Percentiles rank a stretch among this genome's conserved stretches.
phyloP scores from a whole-genome alignment of 2,888 invertebrate species.

The Tyria jacobaeae region DNA sequence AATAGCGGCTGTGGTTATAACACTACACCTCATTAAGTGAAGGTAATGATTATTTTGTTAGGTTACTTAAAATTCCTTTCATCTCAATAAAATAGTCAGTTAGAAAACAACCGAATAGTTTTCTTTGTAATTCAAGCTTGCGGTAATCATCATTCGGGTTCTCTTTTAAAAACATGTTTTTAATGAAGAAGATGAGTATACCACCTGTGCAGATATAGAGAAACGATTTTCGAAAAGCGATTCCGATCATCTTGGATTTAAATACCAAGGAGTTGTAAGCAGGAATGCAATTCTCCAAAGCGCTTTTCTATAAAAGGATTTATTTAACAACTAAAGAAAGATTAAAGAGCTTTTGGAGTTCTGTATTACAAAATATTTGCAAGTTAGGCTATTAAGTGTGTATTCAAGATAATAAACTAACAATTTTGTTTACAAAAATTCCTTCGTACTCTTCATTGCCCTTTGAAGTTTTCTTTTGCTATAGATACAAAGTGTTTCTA shows the following conservation, averaged over 20 bases:
- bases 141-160: too few relatives aligned
- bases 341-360: background rate
- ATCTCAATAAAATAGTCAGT: background rate
- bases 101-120: background rate
- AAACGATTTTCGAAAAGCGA: background rate
- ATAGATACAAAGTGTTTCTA: slow-evolving; percentile 64
- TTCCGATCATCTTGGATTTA: background rate
- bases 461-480: slow-evolving; percentile 66
- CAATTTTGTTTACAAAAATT: slow-evolving; percentile 50
- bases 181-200: background rate
- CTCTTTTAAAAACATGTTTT: background rate
- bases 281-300: slow-evolving; percentile 11
- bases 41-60: background rate
- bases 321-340: slow-evolving; percentile 2
- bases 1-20: background rate
- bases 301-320: slow-evolving; percentile 1
- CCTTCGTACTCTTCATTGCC: slow-evolving; percentile 36
- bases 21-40: background rate
- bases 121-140: background rate
- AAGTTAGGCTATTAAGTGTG: slow-evolving; percentile 24
- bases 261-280: slow-evolving; percentile 1
- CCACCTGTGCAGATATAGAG: background rate
- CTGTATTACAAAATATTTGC: slow-evolving; percentile 19
- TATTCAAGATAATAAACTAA: slow-evolving; percentile 54
- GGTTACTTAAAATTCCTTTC: background rate